Conservation (phyloP, 2,797 vertebrate species). For the Trachops cirrhosus region DNA sequence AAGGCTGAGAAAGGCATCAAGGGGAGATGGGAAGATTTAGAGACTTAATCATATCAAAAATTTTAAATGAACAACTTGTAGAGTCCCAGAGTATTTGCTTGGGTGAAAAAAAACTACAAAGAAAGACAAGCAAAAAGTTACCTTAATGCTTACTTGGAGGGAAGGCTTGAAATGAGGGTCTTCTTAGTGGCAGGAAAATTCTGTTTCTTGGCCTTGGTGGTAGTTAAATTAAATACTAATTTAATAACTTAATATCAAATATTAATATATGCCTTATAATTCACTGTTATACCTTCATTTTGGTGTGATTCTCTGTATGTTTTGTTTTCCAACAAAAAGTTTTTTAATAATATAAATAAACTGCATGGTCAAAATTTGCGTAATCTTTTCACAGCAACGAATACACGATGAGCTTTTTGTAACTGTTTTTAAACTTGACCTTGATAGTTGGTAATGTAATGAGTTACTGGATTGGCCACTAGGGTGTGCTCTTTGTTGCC, state of each 20-base stretch:
- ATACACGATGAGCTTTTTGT: not conserved
- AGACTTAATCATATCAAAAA: not conserved
- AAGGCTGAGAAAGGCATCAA: not conserved
- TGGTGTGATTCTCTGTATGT: not conserved
- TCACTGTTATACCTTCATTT: not conserved
- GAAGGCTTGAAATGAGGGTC: not conserved
- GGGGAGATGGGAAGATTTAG: not conserved
- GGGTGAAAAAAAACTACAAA: not conserved
- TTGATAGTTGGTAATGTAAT: not conserved
- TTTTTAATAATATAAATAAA: not conserved
- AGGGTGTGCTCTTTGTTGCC: slow-evolving; percentile 28
- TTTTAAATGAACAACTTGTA: not conserved
- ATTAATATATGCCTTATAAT: not conserved
- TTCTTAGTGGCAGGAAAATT: not conserved
- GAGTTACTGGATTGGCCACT: not conserved
- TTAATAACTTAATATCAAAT: not conserved
- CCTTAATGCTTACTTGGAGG: not conserved
- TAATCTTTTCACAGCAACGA: not conserved
- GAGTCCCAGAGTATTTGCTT: not conserved
- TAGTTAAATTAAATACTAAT: not conserved
- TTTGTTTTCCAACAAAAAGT: not conserved
- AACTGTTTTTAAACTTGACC: not conserved
- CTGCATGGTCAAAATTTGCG: not conserved
- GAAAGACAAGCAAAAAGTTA: not conserved
- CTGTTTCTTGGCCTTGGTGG: not conserved